Evolutionary conservation across 2,888 invertebrate species (phyloP).

Genomic region (Petrolisthes manimaculis): DNA sequence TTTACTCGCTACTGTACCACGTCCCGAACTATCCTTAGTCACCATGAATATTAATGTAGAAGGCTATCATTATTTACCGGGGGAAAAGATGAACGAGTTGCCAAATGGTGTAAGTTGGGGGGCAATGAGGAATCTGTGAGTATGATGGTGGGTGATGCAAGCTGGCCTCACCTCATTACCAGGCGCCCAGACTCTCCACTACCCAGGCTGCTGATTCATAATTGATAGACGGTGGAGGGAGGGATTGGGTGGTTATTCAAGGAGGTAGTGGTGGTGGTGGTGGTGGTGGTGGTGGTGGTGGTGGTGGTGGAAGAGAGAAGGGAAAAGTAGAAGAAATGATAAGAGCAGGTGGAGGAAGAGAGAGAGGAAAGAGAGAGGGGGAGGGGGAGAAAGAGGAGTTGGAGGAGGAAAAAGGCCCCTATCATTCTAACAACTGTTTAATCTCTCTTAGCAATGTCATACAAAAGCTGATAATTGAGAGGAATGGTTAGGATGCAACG

Average conservation of each 20-base stretch:
- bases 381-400: too few species aligned
- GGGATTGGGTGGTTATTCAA: too few species aligned
- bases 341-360: neutral
- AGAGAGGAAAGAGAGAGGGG: too few species aligned
- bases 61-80: conserved; percentile 14
- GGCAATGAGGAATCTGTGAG: conserved; percentile 38
- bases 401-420: too few species aligned
- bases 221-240: conserved; percentile 9
- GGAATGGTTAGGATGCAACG: too few species aligned
- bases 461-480: too few species aligned
- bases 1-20: too few species aligned
- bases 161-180: neutral
- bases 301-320: neutral
- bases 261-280: neutral
- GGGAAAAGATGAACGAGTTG: conserved; percentile 23
- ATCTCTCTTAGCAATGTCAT: too few species aligned
- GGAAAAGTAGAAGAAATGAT: neutral
- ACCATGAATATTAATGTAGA: conserved; percentile 39
- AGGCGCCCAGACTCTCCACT: neutral
- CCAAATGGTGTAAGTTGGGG: conserved; percentile 12
- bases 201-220: conserved; percentile 37
- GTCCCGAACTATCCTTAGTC: neutral
- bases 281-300: neutral
- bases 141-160: conserved; percentile 22
- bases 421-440: too few species aligned